Evolutionary conservation across 92 coral and sea anemone genomes (phyloP).

Genomic region (Zoanthus sansibaricus): DNA sequence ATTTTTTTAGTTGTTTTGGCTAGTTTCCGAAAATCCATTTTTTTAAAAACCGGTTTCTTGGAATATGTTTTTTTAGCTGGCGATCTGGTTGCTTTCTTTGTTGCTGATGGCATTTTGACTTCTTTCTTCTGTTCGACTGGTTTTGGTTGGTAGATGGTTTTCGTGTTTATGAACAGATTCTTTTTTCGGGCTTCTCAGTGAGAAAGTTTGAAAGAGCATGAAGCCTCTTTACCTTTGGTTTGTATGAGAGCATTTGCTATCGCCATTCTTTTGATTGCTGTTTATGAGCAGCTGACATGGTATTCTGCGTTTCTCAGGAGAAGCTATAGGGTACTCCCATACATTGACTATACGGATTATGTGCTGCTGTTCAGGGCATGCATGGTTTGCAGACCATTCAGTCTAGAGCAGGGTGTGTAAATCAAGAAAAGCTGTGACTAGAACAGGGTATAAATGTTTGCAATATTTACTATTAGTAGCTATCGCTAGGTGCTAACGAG

Average conservation of each 20-base stretch:
- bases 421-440: no score
- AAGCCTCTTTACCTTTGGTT: constrained; percentile 18
- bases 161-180: background rate
- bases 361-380: no score
- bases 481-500: no score
- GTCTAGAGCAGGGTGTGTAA: no score
- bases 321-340: no score
- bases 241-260: constrained; percentile 10
- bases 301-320: background rate
- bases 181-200: constrained; percentile 7
- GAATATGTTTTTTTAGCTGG: constrained; percentile 5
- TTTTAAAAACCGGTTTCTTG: background rate
- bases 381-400: no score
- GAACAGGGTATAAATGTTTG: no score
- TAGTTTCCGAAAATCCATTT: background rate
- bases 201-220: constrained; percentile 19
- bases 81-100: constrained; percentile 18
- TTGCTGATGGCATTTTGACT: constrained; percentile 4
- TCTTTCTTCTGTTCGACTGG: background rate
- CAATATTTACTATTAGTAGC: no score
- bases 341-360: no score
- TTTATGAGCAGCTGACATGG: background rate
- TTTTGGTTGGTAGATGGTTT: background rate
- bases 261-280: constrained; percentile 14
- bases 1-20: background rate